A percentile compares a stretch with the other conserved stretches of the same genome.
Evolutionary conservation across 1,140 invertebrate genomes (phyloP).

Genomic region (Aphaenogaster ashmeadi): DNA sequence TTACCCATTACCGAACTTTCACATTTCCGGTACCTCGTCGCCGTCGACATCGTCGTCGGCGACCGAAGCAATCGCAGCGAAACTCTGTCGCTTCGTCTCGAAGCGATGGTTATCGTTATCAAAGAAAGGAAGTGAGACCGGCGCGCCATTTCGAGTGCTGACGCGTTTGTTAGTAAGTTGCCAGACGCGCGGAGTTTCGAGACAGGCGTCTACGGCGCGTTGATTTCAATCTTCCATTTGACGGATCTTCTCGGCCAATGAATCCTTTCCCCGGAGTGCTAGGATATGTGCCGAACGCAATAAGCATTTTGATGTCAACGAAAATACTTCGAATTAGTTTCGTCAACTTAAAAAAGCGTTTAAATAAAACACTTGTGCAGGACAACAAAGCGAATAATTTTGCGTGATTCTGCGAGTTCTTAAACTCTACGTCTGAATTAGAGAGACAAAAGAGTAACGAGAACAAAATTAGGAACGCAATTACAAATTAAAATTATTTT

Average conservation of each 20-base stretch:
- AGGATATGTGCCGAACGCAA: neutral
- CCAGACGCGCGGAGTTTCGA: slow-evolving; percentile 64
- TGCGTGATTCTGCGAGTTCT: neutral
- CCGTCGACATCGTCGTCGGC: slow-evolving; percentile 40
- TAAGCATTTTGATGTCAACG: neutral
- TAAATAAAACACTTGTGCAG: neutral
- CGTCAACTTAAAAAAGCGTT: neutral
- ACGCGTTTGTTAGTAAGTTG: slow-evolving; percentile 69
- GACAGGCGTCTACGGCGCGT: slow-evolving; percentile 60
- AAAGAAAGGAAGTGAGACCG: slow-evolving; percentile 64
- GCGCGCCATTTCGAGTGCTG: slow-evolving; percentile 31
- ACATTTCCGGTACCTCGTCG: slow-evolving; percentile 69
- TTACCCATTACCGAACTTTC: slow-evolving; percentile 74
- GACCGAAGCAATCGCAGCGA: slow-evolving; percentile 67
- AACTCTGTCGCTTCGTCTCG: slow-evolving; percentile 70
- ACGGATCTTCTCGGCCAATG: slow-evolving; percentile 29
- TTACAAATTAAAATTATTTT: neutral
- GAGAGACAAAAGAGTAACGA: neutral
- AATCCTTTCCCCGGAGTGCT: slow-evolving; percentile 4
- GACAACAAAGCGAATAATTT: neutral
- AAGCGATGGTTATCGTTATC: slow-evolving; percentile 74
- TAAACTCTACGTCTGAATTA: neutral
- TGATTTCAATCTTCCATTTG: slow-evolving; percentile 69
- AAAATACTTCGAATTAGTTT: neutral
- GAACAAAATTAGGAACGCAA: neutral